phyloP scores from a whole-genome alignment of 2,888 invertebrate genomes.

The Ophraella communa region DNA sequence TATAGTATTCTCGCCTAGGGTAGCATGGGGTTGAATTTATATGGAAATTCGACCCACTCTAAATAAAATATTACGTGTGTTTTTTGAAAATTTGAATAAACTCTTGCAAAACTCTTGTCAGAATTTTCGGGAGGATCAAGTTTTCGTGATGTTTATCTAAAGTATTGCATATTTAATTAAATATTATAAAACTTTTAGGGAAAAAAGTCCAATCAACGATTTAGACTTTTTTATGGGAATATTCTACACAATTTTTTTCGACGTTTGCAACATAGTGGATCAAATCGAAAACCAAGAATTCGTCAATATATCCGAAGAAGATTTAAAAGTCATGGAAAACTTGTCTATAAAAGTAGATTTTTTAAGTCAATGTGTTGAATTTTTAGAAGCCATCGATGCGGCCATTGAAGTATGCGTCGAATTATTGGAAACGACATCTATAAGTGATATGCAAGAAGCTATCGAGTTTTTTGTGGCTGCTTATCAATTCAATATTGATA shows the following conservation, averaged over 20 bases:
- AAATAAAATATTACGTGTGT: no score
- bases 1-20: no score
- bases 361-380: conserved; percentile 63
- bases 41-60: no score
- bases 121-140: no score
- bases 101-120: no score
- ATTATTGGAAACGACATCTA: conserved; percentile 74
- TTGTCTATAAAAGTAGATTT: conserved; percentile 69
- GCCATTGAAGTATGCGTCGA: conserved; percentile 67
- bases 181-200: no score
- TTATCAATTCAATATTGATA: conserved; percentile 78
- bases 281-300: conserved; percentile 22
- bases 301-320: conserved; percentile 36
- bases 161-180: no score
- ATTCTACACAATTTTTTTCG: conserved; percentile 30
- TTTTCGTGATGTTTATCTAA: no score
- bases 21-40: no score
- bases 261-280: conserved; percentile 18
- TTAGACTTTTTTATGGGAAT: conserved; percentile 26
- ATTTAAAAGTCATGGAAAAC: conserved; percentile 58
- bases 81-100: no score
- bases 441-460: conserved; percentile 85
- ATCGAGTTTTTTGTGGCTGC: conserved; percentile 87
- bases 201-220: conserved; percentile 7
- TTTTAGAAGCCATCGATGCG: conserved; percentile 47